phyloP scores from a whole-genome alignment of 2,797 vertebrate genomes.

The Leptatherina wallacei region DNA sequence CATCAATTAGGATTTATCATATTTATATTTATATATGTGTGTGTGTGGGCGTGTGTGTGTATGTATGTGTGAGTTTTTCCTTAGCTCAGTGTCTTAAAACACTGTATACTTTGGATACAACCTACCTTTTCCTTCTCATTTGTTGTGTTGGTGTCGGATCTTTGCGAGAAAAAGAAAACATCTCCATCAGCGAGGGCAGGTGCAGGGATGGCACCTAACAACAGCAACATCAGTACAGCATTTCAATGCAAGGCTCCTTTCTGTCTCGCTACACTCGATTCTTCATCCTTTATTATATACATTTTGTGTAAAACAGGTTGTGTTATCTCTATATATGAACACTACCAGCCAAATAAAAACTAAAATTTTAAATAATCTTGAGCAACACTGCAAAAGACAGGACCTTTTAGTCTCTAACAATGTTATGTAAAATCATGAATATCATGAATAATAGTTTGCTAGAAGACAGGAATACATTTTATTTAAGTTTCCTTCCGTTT shows the following conservation, averaged over 20 bases:
- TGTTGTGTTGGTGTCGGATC: slow-evolving; percentile 12
- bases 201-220: slow-evolving; percentile 42
- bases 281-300: not conserved
- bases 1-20: too few species aligned
- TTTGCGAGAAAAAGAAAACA: slow-evolving; percentile 59
- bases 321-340: not conserved
- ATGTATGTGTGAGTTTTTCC: too few species aligned
- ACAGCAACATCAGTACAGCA: slow-evolving; percentile 12
- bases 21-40: too few species aligned
- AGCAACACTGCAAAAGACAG: too few species aligned
- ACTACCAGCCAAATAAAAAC: too few species aligned
- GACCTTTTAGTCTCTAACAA: not conserved
- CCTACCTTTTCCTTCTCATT: slow-evolving; percentile 62
- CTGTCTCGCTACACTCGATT: not conserved
- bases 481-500: too few species aligned
- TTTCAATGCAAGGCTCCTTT: not conserved
- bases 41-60: too few species aligned
- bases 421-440: too few species aligned
- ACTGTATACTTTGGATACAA: not conserved
- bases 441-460: too few species aligned
- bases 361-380: not conserved
- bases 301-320: not conserved
- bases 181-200: slow-evolving; percentile 26
- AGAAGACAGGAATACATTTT: too few species aligned
- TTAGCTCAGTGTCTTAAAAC: too few species aligned